Evolutionary conservation across 2,797 vertebrate genomes (phyloP).

Genomic region (Lateolabrax maculatus): DNA sequence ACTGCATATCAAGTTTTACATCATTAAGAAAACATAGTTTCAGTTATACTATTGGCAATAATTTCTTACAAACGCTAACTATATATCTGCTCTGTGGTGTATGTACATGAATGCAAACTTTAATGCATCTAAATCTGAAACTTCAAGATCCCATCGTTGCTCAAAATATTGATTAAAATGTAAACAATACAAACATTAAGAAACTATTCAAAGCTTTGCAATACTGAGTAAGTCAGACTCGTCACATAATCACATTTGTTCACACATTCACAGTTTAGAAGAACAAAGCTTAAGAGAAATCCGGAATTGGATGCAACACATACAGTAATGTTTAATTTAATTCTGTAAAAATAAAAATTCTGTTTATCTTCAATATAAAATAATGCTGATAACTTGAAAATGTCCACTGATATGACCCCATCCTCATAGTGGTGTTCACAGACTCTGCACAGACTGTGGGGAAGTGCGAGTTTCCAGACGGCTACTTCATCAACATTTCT

Average conservation of each 20-base stretch:
- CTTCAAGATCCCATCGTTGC: background rate
- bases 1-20: constrained; percentile 51
- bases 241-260: background rate
- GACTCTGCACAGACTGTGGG: constrained; percentile 29
- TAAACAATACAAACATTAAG: background rate
- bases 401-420: constrained; percentile 21
- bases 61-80: constrained; percentile 25
- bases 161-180: background rate
- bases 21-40: constrained; percentile 59
- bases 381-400: constrained; percentile 2
- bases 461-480: constrained; percentile 60
- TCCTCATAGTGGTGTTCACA: constrained; percentile 17
- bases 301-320: background rate
- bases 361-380: constrained; percentile 12
- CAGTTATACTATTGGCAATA: constrained; percentile 28
- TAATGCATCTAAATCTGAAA: background rate
- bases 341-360: background rate
- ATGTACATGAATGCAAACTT: background rate
- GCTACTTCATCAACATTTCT: constrained; percentile 84
- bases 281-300: background rate
- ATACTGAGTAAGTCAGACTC: background rate
- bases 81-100: constrained; percentile 29
- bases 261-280: background rate
- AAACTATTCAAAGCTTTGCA: background rate
- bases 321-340: background rate